Evolutionary conservation across 2,888 invertebrate species (phyloP).

Genomic region (Salpingus planirostris): DNA sequence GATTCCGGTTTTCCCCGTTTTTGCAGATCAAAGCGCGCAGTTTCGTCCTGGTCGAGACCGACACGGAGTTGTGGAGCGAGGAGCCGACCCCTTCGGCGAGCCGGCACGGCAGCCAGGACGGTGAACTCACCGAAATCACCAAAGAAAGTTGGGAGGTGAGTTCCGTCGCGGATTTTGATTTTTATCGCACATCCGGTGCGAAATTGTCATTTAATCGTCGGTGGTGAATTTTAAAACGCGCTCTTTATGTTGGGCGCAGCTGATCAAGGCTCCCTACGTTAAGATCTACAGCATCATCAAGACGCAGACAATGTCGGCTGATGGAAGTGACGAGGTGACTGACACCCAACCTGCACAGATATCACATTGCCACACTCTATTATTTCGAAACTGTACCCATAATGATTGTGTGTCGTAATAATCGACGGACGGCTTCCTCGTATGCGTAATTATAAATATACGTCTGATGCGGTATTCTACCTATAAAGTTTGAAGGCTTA

Average conservation of each 20-base stretch:
- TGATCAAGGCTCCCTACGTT: slow-evolving; percentile 93
- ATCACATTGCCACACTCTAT: slow-evolving; percentile 24
- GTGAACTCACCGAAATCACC: slow-evolving; percentile 71
- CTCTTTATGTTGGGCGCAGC: slow-evolving; percentile 50
- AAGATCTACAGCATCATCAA: slow-evolving; percentile 95
- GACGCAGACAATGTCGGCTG: slow-evolving; percentile 76
- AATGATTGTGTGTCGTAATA: no score
- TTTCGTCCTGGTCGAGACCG: slow-evolving; percentile 79
- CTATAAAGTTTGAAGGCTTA: no score
- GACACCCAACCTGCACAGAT: slow-evolving; percentile 9
- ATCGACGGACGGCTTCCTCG: no score
- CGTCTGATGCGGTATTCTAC: no score
- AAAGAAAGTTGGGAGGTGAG: slow-evolving; percentile 93
- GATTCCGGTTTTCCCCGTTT: no score
- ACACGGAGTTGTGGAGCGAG: slow-evolving; percentile 76
- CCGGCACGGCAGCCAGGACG: slow-evolving; percentile 55
- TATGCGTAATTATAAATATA: no score
- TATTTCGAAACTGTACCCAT: no score
- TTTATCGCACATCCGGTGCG: no score
- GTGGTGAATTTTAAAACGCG: slow-evolving; percentile 2
- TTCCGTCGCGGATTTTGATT: slow-evolving; percentile 23
- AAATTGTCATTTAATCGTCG: slow-evolving; percentile 7
- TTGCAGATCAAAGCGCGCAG: slow-evolving; percentile 54
- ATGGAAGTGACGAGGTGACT: slow-evolving; percentile 44
- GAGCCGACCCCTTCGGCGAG: slow-evolving; percentile 46